phyloP scores from a whole-genome alignment of 2,888 invertebrate species.

The Nemoura dubitans region DNA sequence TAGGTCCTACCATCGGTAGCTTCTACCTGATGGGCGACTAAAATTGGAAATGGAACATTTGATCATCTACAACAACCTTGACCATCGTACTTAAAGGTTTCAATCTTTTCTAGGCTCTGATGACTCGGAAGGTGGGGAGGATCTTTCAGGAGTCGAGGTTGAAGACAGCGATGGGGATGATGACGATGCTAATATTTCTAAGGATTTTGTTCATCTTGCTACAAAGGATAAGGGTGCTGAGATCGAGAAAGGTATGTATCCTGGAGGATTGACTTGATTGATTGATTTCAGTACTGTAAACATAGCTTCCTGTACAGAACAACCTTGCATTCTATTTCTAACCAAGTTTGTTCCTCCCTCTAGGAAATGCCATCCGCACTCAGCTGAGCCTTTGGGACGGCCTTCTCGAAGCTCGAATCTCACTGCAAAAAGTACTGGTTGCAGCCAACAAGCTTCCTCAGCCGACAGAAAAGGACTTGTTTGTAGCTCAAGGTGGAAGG shows the following conservation, averaged over 20 bases:
- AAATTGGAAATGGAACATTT: too few species aligned
- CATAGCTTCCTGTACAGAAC: too few species aligned
- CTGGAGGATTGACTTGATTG: too few species aligned
- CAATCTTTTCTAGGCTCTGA: conserved; percentile 16
- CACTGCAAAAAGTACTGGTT: conserved; percentile 81
- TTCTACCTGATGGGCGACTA: too few species aligned
- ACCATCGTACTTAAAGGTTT: too few species aligned
- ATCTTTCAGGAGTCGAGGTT: conserved; percentile 27
- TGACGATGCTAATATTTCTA: conserved; percentile 40
- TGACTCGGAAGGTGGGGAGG: conserved; percentile 38
- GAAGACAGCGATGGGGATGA: conserved; percentile 25
- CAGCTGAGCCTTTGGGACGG: conserved; percentile 78
- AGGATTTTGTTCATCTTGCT: conserved; percentile 43
- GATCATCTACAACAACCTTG: too few species aligned
- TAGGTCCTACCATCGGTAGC: not conserved
- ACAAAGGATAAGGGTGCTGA: conserved; percentile 53
- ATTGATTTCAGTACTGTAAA: too few species aligned
- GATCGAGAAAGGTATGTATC: conserved; percentile 52
- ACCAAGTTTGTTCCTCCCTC: not conserved
- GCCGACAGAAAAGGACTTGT: conserved; percentile 63
- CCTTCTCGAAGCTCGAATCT: conserved; percentile 85
- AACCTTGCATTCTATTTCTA: too few species aligned
- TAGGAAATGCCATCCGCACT: conserved; percentile 55
- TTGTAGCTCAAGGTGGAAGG: conserved; percentile 60
- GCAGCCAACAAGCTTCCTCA: conserved; percentile 84